Evolutionary conservation across 2,888 invertebrate species (phyloP).

Genomic region (Schizotus pectinicornis): DNA sequence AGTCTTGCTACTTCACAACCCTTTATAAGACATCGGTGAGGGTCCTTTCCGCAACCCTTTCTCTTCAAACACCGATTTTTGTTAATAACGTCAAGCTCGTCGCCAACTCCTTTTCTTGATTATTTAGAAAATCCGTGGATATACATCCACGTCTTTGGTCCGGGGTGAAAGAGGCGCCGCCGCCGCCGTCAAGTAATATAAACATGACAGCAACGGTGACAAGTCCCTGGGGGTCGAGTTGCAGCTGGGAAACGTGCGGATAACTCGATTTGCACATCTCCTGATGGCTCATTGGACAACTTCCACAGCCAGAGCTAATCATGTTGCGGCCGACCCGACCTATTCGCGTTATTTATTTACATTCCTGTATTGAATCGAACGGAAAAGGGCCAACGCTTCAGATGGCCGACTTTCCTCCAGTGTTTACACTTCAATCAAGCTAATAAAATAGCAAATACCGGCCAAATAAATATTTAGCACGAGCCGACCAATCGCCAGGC

Average conservation of each 20-base stretch:
- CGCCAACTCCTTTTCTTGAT: too few species aligned
- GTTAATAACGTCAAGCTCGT: background rate
- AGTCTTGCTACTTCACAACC: slow-evolving; percentile 2
- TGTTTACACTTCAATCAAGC: background rate
- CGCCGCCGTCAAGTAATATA: slow-evolving; percentile 37
- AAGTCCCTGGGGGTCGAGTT: slow-evolving; percentile 43
- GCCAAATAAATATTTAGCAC: too few species aligned
- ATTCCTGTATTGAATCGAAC: too few species aligned
- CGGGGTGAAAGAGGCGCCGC: slow-evolving; percentile 12
- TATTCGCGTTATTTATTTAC: slow-evolving; percentile 41
- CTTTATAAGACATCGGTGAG: slow-evolving; percentile 2
- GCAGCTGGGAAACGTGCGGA: slow-evolving; percentile 48
- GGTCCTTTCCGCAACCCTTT: slow-evolving; percentile 16
- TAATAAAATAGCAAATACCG: too few species aligned
- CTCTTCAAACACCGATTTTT: slow-evolving; percentile 3
- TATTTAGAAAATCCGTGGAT: too few species aligned
- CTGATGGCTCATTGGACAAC: slow-evolving; percentile 50
- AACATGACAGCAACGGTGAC: slow-evolving; percentile 49
- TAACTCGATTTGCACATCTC: slow-evolving; percentile 52
- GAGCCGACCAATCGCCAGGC: too few species aligned
- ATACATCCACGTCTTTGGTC: background rate
- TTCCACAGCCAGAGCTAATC: slow-evolving; percentile 46
- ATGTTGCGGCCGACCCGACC: slow-evolving; percentile 42
- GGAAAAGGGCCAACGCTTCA: slow-evolving; percentile 6
- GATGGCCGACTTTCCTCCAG: slow-evolving; percentile 1